A percentile compares a stretch with the other conserved stretches of the same genome.
These are phyloP conservation scores for Ricordea florida DNA, from an alignment of 92 coral and sea anemone genomes.

Conservation along the genomic window DNA sequence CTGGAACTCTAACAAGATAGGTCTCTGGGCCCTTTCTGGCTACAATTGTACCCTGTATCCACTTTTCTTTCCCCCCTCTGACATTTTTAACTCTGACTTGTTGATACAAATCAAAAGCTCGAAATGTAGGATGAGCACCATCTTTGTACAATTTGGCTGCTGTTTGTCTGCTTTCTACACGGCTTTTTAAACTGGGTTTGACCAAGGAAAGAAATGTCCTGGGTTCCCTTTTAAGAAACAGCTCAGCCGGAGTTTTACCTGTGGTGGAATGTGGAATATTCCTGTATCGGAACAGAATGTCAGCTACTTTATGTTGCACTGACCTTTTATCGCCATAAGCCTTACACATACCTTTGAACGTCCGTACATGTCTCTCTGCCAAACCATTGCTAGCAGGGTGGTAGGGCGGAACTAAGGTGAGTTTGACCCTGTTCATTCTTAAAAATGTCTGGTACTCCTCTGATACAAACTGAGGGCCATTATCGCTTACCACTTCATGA, in stretches of 20 bases:
- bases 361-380: slow-evolving; percentile 64
- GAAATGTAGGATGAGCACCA: too few species aligned
- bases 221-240: too few species aligned
- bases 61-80: too few species aligned
- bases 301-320: slow-evolving; percentile 37
- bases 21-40: too few species aligned
- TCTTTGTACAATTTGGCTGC: too few species aligned
- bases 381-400: slow-evolving; percentile 56
- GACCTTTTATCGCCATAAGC: slow-evolving; percentile 26
- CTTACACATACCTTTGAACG: slow-evolving; percentile 38
- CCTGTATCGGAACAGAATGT: slow-evolving; percentile 53
- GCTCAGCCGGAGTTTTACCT: slow-evolving; percentile 32
- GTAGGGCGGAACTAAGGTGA: slow-evolving; percentile 41
- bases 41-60: too few species aligned
- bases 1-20: too few species aligned
- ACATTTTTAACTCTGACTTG: too few species aligned
- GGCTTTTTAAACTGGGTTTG: too few species aligned
- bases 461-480: slow-evolving; percentile 37
- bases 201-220: too few species aligned
- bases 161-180: too few species aligned
- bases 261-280: slow-evolving; percentile 51
- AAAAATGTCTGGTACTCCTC: slow-evolving; percentile 24
- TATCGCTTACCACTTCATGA: slow-evolving; percentile 39
- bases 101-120: too few species aligned
- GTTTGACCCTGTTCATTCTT: slow-evolving; percentile 25